Conservation (phyloP, 2,888 invertebrate genomes). For the Eilema sororculum region DNA sequence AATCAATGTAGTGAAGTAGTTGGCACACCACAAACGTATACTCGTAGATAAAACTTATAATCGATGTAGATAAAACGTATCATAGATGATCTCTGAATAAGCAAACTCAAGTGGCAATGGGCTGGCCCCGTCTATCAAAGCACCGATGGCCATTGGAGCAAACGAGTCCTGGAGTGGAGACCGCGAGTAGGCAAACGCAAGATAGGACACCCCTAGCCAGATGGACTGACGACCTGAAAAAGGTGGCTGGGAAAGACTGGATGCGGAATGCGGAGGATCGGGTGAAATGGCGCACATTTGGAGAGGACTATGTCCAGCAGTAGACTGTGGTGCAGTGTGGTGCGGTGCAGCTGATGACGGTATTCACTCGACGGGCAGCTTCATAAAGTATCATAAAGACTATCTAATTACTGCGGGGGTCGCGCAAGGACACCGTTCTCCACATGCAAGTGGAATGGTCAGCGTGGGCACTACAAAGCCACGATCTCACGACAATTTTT, state of each 20-base stretch:
- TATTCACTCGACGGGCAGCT: neutral
- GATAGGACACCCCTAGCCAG: too few relatives aligned
- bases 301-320: too few relatives aligned
- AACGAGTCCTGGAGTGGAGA: too few relatives aligned
- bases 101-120: too few relatives aligned
- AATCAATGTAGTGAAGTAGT: neutral
- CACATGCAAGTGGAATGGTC: neutral
- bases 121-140: too few relatives aligned
- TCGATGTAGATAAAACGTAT: neutral
- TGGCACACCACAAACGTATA: neutral
- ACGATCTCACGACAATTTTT: neutral
- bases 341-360: neutral
- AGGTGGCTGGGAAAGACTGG: too few relatives aligned
- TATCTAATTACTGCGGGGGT: neutral
- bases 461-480: neutral
- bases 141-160: too few relatives aligned
- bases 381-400: neutral
- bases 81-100: neutral
- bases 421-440: neutral
- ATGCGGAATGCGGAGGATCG: too few relatives aligned
- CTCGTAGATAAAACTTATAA: neutral
- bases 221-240: too few relatives aligned
- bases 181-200: too few relatives aligned
- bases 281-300: too few relatives aligned
- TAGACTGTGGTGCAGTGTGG: too few relatives aligned